Percentiles rank a stretch among this genome's conserved stretches.
Evolutionary conservation across 2,113 vertebrate genomes (phyloP).

Genomic region (Callithrix jacchus): DNA sequence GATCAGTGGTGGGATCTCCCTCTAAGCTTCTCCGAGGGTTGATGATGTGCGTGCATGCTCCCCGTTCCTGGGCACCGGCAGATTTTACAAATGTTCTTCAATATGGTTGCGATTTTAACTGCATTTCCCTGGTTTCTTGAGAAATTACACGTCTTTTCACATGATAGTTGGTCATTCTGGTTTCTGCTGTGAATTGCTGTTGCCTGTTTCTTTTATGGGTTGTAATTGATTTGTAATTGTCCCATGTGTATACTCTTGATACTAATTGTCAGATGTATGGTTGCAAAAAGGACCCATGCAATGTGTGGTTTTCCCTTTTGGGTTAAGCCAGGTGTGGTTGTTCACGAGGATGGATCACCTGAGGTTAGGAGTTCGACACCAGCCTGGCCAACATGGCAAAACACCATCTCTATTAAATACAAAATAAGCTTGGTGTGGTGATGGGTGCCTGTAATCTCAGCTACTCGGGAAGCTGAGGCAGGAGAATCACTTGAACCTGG

Average conservation of each 20-base stretch:
- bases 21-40: fast-evolving
- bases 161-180: background rate
- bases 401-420: no score
- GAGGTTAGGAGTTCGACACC: no score
- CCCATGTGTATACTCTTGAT: background rate
- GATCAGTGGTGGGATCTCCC: background rate
- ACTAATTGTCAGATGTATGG: background rate
- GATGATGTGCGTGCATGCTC: fast-evolving
- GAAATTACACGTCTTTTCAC: background rate
- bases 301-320: background rate
- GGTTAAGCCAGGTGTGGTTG: no score
- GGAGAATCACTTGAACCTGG: no score
- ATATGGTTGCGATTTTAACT: background rate
- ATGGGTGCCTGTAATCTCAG: no score
- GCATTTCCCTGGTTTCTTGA: background rate
- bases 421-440: no score
- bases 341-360: no score
- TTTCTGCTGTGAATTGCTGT: background rate
- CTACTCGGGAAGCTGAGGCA: no score
- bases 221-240: background rate
- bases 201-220: background rate
- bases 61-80: no score
- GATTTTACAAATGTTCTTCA: background rate
- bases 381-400: no score
- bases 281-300: background rate